Evolutionary conservation across 2,888 invertebrate genomes (phyloP), one percentile per base, ranked within the genome.

Genomic region (Auanema sp.): DNA sequence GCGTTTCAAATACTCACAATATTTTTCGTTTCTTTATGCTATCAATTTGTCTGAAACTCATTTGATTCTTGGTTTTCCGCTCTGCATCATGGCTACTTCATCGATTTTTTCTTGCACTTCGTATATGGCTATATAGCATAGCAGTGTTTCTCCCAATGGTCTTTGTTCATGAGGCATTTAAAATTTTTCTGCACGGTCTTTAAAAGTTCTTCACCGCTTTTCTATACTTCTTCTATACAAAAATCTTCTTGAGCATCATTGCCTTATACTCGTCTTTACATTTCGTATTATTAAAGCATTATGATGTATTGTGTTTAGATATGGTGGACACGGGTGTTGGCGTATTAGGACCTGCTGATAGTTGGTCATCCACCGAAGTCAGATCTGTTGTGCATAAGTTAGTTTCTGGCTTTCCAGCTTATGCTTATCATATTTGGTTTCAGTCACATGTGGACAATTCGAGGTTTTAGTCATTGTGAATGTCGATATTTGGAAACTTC

Each of bases 401-500:
- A 59, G 67, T 60, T 21, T 42, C 44, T 4, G 10, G 1, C 21
- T 10, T 14, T 24, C 0, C 23, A 23, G 16, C 12, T 6, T 2
- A 16, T 5, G 24, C 24, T n/a, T 25, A 40, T 12, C 8, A 16
- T 40, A n/a, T n/a, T 33, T 59, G 25, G 21, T 65, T 64, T 58
- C 62, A 71, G 79, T 5, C 83, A 83, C 61, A 68, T 78, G 42
- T 83, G 83, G 83, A 79, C 77, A 3, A 78, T 83, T 41, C 66
- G 70, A 1, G 80, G 80, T 8, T 83, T 83, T 61, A 78, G 79
- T 21, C 79, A 81, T 61, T 80, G 80, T 57, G 83, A 83, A 40
- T 78, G 76, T 55, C 71, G 83, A 24, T 83, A 83, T 66, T 64
- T 83, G 61, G 83, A 83, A 62, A 83, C 83, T 0, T 69, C 76